Conservation (phyloP, 2,113 vertebrate species). For the Miniopterus natalensis region DNA sequence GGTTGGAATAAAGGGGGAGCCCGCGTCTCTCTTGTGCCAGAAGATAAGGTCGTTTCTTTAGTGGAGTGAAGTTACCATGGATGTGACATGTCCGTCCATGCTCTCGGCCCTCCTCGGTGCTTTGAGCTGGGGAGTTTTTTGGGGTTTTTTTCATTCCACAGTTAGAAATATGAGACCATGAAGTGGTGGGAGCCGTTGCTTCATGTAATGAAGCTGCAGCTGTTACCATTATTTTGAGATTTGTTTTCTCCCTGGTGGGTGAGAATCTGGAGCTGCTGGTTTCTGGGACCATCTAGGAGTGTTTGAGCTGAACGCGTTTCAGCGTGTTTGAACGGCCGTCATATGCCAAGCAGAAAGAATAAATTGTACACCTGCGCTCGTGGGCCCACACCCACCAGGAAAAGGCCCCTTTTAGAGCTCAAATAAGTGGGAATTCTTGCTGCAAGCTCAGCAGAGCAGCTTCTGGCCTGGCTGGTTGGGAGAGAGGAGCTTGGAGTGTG, state of each 20-base stretch:
- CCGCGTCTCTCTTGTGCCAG: neutral
- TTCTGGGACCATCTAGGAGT: neutral
- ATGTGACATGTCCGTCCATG: accelerated
- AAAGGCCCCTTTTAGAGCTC: neutral
- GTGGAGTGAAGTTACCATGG: neutral
- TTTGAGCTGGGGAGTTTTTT: neutral
- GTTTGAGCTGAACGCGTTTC: neutral
- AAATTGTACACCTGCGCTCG: accelerated
- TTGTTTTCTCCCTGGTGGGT: neutral
- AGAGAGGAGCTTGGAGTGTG: accelerated
- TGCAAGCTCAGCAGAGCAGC: neutral
- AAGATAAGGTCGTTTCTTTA: neutral
- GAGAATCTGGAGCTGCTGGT: neutral
- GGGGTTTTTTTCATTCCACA: neutral
- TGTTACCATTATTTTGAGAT: neutral
- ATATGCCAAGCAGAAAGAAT: neutral
- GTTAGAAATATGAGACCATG: neutral
- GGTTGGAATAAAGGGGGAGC: neutral
- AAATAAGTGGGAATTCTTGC: accelerated
- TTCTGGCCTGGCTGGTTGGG: accelerated
- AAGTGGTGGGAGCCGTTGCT: neutral
- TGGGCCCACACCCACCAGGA: accelerated
- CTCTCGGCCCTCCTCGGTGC: accelerated
- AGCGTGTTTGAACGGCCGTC: accelerated
- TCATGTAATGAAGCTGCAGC: neutral